Percentiles rank a stretch among this genome's conserved stretches.
These are phyloP conservation scores for Teinopalpus imperialis DNA, from an alignment of 2,888 invertebrate genomes.

Conservation along the genomic window DNA sequence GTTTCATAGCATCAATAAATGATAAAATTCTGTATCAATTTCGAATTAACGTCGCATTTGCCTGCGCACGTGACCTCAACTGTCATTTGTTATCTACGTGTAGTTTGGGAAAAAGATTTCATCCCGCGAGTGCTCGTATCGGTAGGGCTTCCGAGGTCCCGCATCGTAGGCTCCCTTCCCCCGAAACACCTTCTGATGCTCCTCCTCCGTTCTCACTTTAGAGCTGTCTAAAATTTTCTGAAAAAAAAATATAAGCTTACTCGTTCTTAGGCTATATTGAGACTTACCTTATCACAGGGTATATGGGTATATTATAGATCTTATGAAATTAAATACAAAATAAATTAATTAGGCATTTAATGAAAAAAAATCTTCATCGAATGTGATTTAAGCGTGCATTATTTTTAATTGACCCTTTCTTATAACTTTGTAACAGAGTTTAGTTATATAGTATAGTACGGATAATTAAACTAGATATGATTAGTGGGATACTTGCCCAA, in stretches of 20 bases:
- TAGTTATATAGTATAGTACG: too few relatives aligned
- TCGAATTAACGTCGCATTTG: too few relatives aligned
- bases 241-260: conserved; percentile 36
- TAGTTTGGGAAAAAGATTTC: conserved; percentile 57
- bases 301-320: too few relatives aligned
- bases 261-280: conserved; percentile 40
- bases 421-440: too few relatives aligned
- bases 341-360: too few relatives aligned
- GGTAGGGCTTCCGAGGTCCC: conserved; percentile 41
- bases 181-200: conserved; percentile 37
- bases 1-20: too few relatives aligned
- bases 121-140: conserved; percentile 43
- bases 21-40: too few relatives aligned
- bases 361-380: too few relatives aligned
- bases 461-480: background rate
- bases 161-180: conserved; percentile 41
- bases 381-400: conserved; percentile 14
- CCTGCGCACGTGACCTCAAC: too few relatives aligned
- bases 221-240: conserved; percentile 22
- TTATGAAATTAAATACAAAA: too few relatives aligned
- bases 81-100: too few relatives aligned
- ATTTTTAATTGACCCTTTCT: conserved; percentile 2
- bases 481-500: conserved; percentile 23
- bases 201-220: conserved; percentile 21
- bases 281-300: conserved; percentile 16